A percentile compares a stretch with the other conserved stretches of the same genome.
phyloP scores from a whole-genome alignment of 2,888 invertebrate genomes.

The Eudemis profundana region DNA sequence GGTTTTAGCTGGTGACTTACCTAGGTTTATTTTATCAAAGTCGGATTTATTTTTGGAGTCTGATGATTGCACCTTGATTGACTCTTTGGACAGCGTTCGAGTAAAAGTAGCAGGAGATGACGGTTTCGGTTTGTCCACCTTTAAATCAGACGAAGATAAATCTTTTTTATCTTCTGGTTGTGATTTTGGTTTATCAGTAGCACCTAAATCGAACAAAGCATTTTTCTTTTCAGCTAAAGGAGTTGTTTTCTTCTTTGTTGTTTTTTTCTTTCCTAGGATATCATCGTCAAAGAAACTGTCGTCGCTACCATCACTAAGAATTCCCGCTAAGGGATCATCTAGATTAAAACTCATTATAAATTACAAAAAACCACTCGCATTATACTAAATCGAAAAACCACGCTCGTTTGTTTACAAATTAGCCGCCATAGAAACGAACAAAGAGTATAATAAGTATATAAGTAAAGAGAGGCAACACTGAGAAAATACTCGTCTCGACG shows the following conservation, averaged over 20 bases:
- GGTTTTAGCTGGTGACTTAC: slow-evolving; percentile 66
- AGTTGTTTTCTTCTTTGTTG: slow-evolving; percentile 65
- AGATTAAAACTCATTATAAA: slow-evolving; percentile 82
- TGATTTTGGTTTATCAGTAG: slow-evolving; percentile 55
- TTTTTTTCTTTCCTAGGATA: slow-evolving; percentile 76
- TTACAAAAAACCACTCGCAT: slow-evolving; percentile 20
- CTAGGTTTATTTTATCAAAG: slow-evolving; percentile 50
- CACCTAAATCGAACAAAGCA: slow-evolving; percentile 72
- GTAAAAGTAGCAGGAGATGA: slow-evolving; percentile 61
- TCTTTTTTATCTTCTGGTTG: slow-evolving; percentile 57
- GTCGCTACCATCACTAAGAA: slow-evolving; percentile 88
- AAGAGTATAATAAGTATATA: too few relatives aligned
- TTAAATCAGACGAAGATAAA: slow-evolving; percentile 55
- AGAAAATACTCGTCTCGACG: too few relatives aligned
- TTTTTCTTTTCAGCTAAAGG: slow-evolving; percentile 70
- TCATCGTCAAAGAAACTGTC: slow-evolving; percentile 90
- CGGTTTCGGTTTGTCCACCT: slow-evolving; percentile 52
- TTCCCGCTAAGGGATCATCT: slow-evolving; percentile 87
- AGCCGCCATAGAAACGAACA: slow-evolving; percentile 67
- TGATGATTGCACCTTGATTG: slow-evolving; percentile 56
- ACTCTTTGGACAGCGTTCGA: slow-evolving; percentile 65
- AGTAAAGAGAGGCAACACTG: too few relatives aligned
- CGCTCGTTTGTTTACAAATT: slow-evolving; percentile 62
- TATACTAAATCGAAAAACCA: slow-evolving; percentile 8
- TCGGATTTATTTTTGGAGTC: slow-evolving; percentile 55